Conservation (phyloP, 2,888 invertebrate species). For the Coleophora deauratella region DNA sequence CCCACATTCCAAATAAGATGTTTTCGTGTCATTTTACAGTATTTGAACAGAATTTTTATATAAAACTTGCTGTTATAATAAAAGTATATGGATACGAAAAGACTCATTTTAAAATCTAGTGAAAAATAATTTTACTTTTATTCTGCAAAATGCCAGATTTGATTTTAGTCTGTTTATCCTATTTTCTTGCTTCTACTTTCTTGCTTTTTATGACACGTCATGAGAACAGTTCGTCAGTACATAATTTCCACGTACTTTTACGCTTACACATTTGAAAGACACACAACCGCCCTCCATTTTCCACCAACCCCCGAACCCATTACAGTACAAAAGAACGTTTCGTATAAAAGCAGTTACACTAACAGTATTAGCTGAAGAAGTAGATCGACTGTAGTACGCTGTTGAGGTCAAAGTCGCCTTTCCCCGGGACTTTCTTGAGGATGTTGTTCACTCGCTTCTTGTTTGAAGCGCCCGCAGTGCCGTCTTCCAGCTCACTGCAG, state of each 20-base stretch:
- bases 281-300: slow-evolving; percentile 18
- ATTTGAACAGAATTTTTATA: too few species aligned
- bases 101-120: too few species aligned
- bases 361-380: slow-evolving; percentile 83
- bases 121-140: too few species aligned
- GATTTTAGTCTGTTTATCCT: too few species aligned
- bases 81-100: too few species aligned
- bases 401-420: slow-evolving; percentile 84
- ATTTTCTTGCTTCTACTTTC: too few species aligned
- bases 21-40: too few species aligned
- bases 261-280: slow-evolving; percentile 6
- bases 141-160: too few species aligned
- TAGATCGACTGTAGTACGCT: slow-evolving; percentile 85
- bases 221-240: background rate
- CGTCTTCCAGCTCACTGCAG: slow-evolving; percentile 59
- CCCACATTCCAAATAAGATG: too few species aligned
- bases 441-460: slow-evolving; percentile 77
- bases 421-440: slow-evolving; percentile 78
- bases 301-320: slow-evolving; percentile 1
- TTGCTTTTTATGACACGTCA: background rate
- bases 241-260: too few species aligned
- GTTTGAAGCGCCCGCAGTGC: slow-evolving; percentile 65
- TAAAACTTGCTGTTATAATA: too few species aligned
- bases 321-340: slow-evolving; percentile 8
- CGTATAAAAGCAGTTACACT: background rate